Conservation (phyloP, 2,113 vertebrate genomes). For the Equus quagga region DNA sequence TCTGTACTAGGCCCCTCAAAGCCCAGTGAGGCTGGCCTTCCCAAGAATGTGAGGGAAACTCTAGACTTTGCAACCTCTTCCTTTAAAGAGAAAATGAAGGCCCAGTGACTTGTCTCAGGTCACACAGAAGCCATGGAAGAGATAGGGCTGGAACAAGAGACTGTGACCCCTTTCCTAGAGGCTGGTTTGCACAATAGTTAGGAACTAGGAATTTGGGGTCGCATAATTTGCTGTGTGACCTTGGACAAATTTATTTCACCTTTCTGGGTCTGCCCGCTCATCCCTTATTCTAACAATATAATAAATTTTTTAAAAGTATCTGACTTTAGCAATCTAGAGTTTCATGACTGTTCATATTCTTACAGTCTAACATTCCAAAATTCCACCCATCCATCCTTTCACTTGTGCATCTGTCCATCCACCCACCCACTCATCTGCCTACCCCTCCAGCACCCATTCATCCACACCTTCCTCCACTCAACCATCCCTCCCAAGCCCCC, state of each 20-base stretch:
- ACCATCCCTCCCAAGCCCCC: too few species aligned
- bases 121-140: neutral
- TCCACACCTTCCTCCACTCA: neutral
- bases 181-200: neutral
- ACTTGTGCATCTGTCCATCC: accelerated
- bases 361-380: neutral
- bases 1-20: neutral
- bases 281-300: neutral
- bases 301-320: neutral
- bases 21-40: neutral
- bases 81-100: slow-evolving; percentile 39
- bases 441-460: neutral
- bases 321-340: neutral
- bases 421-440: neutral
- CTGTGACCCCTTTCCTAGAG: neutral
- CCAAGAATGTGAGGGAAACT: neutral
- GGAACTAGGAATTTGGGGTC: neutral
- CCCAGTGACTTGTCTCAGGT: neutral
- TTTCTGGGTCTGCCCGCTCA: neutral
- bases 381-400: neutral
- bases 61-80: neutral
- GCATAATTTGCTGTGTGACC: neutral
- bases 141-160: accelerated
- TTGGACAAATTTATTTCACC: neutral
- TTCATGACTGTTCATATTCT: neutral